These are phyloP conservation scores for Melitaea athalia DNA, from an alignment of 2,888 invertebrate species.

Conservation along the genomic window DNA sequence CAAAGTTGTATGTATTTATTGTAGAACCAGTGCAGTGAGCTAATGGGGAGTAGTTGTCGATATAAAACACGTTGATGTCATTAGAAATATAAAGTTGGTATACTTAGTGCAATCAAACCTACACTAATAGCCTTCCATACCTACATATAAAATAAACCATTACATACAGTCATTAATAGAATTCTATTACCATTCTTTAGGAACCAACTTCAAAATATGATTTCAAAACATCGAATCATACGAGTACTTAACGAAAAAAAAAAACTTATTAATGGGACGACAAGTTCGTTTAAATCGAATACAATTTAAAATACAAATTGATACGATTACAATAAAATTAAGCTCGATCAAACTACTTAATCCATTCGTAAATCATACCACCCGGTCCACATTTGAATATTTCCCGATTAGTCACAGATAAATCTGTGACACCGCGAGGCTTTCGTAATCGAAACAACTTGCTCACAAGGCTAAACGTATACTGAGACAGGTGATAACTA, in stretches of 20 bases:
- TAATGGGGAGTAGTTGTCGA: no score
- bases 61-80: no score
- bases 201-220: not conserved
- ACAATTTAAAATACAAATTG: not conserved
- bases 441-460: slow-evolving; percentile 35
- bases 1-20: no score
- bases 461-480: slow-evolving; percentile 16
- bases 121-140: no score
- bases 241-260: not conserved
- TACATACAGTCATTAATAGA: no score
- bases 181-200: no score
- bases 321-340: not conserved
- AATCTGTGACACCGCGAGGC: slow-evolving; percentile 27
- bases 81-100: no score
- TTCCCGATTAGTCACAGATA: slow-evolving; percentile 39
- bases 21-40: no score
- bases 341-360: not conserved
- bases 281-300: not conserved
- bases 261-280: no score
- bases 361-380: slow-evolving; percentile 3
- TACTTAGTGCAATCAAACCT: no score
- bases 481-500: no score
- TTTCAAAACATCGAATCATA: not conserved
- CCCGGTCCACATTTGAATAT: slow-evolving; percentile 24
- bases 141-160: no score